Evolutionary conservation across 1,140 invertebrate species (phyloP), one percentile per base, ranked within the genome.

Genomic region (Octopus bimaculoides): DNA sequence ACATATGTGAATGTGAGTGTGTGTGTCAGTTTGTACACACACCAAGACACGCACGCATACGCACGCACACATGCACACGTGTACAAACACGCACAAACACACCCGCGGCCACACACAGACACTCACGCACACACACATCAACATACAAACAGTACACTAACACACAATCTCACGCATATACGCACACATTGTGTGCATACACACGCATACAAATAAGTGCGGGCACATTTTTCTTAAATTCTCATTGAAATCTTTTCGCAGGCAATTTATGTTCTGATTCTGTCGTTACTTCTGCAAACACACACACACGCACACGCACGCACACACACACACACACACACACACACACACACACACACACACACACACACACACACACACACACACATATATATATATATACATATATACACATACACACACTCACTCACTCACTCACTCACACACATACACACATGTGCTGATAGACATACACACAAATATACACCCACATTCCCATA

Each of bases 401-500:
- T n/a, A 66, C 61, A 10, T n/a, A 10, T n/a, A 66, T n/a, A 66
- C 61, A 66, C 61, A 66, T n/a, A 10, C 61, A 66, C 61, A 66
- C 61, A 10, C 61, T 66, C 61, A 66, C 61, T 10, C 61, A 66
- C 61, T 10, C 61, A 66, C 61, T n/a, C 61, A 66, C 61, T 10
- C 61, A 10, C 61, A 66, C 61, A 66, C 61, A 66, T n/a, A 66
- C 61, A 66, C 9, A 10, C 61, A 66, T n/a, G n/a, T 9, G 9
- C 61, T 66, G 9, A 66, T n/a, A 10, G 9, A 10, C 61, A 66
- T n/a, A 66, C 61, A 66, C 61, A 66, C 61, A n/a, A 9, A n/a
- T n/a, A 66, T n/a, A 66, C 61, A 66, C 61, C n/a, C 61, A 66
- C 61, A 66, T 9, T 66, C 61, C n/a, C 61, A 66, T n/a, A 66